Base-by-base conservation (phyloP, 2,113 vertebrate species). In the Pimephales promelas region DNA sequence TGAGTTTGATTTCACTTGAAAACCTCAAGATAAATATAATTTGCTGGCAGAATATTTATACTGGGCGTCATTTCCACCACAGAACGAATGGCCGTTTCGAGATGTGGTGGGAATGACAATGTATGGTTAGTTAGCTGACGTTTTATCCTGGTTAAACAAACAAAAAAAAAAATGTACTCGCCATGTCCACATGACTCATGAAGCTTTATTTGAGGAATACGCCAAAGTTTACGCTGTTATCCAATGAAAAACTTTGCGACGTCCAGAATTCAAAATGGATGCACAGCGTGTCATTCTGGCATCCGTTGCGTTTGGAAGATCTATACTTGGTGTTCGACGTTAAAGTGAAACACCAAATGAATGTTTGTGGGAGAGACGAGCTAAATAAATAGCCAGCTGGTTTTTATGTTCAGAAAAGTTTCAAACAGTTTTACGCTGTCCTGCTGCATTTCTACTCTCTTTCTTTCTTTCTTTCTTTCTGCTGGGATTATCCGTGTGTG, bases 401-500 rank as follows among this genome's bases (percentile, higher is more conserved):
- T 26, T n/a, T 43, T n/a, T 70, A 40, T 11, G 34, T 24, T 71
- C 36, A 71, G 64, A 66, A 13, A 10, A n/a, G 20, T 45, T 45
- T 26, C 40, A 45, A 7, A 47, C 45, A 45, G 26, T 54, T 75
- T 52, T 75, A 54, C 13, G 9, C 10, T 7, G 5, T n/a, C n/a
- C 52, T 36, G 22, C 52, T 77, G 49, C 10, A 2, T 40, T 59
- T 40, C 54, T 34, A 22, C 28, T 77, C 54, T n/a, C n/a, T 1
- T 36, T 77, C 54, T 40, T 34, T 77, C 52, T 40, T 54, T 31
- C 22, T 36, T 24, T 57, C 72, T 84, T 36, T 91, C 82, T 86
- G 89, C 81, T 86, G 84, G 20, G 87, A 85, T 89, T 88, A 91
- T 88, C 73, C 88, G 90, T 81, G 83, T 85, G 84, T 88, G 91